Conservation (phyloP, 2,888 invertebrate species). For the Candidula unifasciata region DNA sequence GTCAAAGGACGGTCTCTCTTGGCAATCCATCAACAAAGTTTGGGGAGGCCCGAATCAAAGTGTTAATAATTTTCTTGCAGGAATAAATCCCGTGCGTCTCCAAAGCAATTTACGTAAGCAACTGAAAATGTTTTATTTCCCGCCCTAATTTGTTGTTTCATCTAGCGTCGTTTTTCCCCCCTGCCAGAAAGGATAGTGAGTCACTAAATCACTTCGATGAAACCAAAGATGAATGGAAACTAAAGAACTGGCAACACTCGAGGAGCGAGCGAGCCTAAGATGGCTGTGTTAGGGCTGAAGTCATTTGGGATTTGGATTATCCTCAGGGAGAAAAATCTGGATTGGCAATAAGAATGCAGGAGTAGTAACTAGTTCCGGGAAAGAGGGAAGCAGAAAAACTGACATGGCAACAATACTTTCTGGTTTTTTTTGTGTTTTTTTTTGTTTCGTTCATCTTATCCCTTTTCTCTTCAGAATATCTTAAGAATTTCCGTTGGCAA, state of each 20-base stretch:
- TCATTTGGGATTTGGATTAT: background rate
- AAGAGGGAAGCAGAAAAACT: too few species aligned
- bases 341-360: too few species aligned
- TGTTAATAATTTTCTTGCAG: constrained; percentile 36
- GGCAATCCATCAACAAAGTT: constrained; percentile 29
- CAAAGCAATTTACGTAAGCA: constrained; percentile 32
- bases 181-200: background rate
- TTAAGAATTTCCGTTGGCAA: too few species aligned
- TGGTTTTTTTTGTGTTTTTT: too few species aligned
- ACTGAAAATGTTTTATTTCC: constrained; percentile 28
- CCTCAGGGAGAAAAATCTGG: too few species aligned
- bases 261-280: background rate
- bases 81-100: background rate
- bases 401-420: too few species aligned
- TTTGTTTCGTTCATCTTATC: too few species aligned
- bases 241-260: background rate
- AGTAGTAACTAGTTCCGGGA: too few species aligned
- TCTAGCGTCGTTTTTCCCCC: background rate
- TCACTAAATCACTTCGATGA: constrained; percentile 12
- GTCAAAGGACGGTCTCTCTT: background rate
- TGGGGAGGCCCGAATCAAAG: constrained; percentile 20
- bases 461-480: too few species aligned
- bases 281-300: background rate
- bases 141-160: constrained; percentile 23
- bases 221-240: constrained; percentile 15